Conservation (phyloP, 2,113 vertebrate species). For the Nematolebias whitei region DNA sequence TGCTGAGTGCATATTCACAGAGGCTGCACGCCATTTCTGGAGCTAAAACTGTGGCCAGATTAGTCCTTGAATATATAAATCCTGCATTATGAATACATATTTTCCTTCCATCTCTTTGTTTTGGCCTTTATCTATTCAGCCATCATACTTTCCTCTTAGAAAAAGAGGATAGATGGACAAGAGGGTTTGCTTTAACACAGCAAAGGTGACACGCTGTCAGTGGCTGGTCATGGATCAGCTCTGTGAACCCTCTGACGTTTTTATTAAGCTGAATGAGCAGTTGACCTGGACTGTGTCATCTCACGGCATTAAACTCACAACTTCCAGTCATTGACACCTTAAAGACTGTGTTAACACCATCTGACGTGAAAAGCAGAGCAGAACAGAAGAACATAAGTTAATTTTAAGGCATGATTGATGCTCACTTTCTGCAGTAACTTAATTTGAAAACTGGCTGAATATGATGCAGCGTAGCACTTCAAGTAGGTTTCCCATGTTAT, state of each 20-base stretch:
- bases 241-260: slow-evolving; percentile 5
- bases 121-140: neutral
- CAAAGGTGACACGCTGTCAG: slow-evolving; percentile 32
- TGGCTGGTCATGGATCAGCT: slow-evolving; percentile 25
- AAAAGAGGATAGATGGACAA: neutral
- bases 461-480: neutral
- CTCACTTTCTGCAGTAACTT: neutral
- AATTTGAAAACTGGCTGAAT: neutral
- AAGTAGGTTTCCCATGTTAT: too few relatives aligned
- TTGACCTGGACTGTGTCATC: slow-evolving; percentile 11
- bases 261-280: slow-evolving; percentile 11
- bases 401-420: neutral
- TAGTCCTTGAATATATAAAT: slow-evolving; percentile 63
- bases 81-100: slow-evolving; percentile 53
- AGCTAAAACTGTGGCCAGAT: slow-evolving; percentile 51
- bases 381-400: too few relatives aligned
- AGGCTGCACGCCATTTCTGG: slow-evolving; percentile 36
- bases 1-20: slow-evolving; percentile 53
- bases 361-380: too few relatives aligned
- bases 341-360: too few relatives aligned
- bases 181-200: slow-evolving; percentile 10
- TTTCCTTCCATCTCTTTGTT: neutral
- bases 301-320: slow-evolving; percentile 13
- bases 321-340: neutral
- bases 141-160: neutral